phyloP scores from a whole-genome alignment of 2,797 vertebrate species.

The Amblyraja radiata region DNA sequence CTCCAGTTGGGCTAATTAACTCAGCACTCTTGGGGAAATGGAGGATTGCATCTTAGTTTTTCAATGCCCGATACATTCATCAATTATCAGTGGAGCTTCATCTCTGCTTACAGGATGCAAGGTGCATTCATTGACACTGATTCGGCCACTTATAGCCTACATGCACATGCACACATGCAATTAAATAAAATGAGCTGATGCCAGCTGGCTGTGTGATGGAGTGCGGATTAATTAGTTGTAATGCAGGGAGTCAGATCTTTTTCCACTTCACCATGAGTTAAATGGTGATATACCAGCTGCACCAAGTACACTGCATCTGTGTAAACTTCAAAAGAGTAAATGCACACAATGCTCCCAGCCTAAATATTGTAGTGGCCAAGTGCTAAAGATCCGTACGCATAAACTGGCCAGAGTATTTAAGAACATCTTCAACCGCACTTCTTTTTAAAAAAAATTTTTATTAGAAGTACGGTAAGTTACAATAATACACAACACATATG shows the following conservation, averaged over 20 bases:
- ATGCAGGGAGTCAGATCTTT: conserved; percentile 53
- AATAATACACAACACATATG: no score
- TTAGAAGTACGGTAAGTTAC: no score
- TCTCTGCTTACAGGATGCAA: neutral
- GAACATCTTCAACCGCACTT: no score
- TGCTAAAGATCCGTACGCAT: no score
- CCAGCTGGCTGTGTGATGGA: conserved; percentile 45
- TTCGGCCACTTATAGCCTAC: neutral
- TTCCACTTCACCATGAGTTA: conserved; percentile 44
- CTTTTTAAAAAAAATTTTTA: no score
- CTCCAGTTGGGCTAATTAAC: neutral
- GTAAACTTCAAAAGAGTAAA: no score
- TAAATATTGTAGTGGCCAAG: no score
- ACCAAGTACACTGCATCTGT: neutral
- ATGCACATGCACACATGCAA: conserved; percentile 12
- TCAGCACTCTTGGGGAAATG: neutral
- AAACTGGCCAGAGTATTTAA: no score
- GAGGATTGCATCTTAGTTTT: neutral
- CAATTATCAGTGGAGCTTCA: neutral
- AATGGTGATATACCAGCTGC: neutral
- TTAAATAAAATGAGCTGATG: conserved; percentile 11
- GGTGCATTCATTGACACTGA: neutral
- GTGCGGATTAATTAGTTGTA: conserved; percentile 57
- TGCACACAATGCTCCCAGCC: no score
- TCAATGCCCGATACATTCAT: neutral